Conservation (phyloP, 2,113 vertebrate genomes). For the Serilophus lunatus region DNA sequence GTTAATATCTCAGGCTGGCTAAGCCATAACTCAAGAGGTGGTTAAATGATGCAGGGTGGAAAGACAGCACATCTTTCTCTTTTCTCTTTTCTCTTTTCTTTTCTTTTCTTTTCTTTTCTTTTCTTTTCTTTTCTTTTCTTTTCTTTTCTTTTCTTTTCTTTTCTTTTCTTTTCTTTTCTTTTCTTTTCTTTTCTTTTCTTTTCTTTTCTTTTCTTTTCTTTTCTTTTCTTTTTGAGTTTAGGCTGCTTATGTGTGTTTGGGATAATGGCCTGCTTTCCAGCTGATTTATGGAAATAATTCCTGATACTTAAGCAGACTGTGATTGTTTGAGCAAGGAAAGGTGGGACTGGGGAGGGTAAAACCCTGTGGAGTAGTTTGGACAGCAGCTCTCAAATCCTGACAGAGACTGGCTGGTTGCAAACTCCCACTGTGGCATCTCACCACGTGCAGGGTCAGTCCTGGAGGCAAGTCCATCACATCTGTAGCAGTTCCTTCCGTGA, state of each 20-base stretch:
- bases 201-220: too few species aligned
- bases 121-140: too few species aligned
- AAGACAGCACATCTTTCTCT: background rate
- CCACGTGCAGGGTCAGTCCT: fast-evolving
- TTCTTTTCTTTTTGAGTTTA: background rate
- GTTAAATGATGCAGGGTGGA: background rate
- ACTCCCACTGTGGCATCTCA: background rate
- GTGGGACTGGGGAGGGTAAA: background rate
- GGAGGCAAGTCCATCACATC: fast-evolving
- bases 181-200: too few species aligned
- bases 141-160: too few species aligned
- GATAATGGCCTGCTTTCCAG: background rate
- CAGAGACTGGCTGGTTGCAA: background rate
- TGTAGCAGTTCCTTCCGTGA: background rate
- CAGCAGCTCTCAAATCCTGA: background rate
- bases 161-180: too few species aligned
- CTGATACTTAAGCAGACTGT: background rate
- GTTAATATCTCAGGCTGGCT: background rate
- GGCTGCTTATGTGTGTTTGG: background rate
- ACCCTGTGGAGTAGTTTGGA: background rate
- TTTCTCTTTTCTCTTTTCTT: background rate
- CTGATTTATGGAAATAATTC: slow-evolving; percentile 28
- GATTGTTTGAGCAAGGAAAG: background rate
- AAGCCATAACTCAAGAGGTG: background rate
- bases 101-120: too few species aligned